Conservation (phyloP, 1,140 invertebrate genomes). For the Manduca sexta region DNA sequence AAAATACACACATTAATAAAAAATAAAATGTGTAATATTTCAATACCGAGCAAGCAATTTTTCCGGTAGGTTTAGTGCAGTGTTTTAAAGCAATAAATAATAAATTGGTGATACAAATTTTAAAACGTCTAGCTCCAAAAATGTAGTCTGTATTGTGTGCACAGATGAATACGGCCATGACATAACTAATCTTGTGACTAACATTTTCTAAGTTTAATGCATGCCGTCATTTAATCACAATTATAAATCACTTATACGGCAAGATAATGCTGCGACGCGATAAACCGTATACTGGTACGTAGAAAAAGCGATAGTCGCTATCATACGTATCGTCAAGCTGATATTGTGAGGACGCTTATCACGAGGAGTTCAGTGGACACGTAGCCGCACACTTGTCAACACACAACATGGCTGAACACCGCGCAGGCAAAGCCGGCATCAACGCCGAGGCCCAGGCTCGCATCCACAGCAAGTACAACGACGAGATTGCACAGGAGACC, state of each 20-base stretch:
- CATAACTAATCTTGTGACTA: neutral
- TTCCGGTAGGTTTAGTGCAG: no score
- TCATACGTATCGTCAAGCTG: conserved; percentile 41
- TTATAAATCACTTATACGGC: conserved; percentile 39
- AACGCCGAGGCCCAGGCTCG: conserved; percentile 64
- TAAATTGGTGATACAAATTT: no score
- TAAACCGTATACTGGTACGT: conserved; percentile 38
- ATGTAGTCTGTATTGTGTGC: no score
- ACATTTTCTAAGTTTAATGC: conserved; percentile 5
- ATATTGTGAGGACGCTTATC: conserved; percentile 54
- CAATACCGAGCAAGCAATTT: no score
- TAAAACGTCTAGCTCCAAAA: no score
- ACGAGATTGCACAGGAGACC: conserved; percentile 90
- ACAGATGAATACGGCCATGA: neutral
- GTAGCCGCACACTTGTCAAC: conserved; percentile 49
- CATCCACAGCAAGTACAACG: conserved; percentile 96
- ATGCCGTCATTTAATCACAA: conserved; percentile 20
- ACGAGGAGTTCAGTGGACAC: conserved; percentile 57
- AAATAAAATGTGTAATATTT: no score
- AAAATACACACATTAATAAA: no score
- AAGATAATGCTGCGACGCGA: conserved; percentile 35
- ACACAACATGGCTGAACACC: conserved; percentile 62
- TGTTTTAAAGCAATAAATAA: no score
- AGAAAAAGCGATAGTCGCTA: conserved; percentile 51
- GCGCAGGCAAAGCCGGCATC: conserved; percentile 64